phyloP scores from a whole-genome alignment of 2,888 invertebrate species.

The Cephus runcator region DNA sequence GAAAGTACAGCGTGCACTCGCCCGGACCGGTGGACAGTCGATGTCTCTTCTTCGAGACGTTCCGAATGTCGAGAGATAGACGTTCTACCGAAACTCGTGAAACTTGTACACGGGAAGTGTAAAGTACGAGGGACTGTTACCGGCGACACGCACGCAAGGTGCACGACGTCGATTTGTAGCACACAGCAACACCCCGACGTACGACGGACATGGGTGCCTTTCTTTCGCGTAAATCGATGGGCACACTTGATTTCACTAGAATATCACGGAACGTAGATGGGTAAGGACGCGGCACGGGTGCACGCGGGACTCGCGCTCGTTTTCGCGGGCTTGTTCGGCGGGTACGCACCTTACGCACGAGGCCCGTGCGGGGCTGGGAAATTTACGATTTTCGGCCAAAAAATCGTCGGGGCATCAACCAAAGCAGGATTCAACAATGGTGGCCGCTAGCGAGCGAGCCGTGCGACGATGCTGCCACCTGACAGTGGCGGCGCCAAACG shows the following conservation, averaged over 20 bases:
- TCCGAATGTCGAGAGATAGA: background rate
- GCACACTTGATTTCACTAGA: constrained; percentile 52
- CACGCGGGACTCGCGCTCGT: constrained; percentile 3
- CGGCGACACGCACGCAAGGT: constrained; percentile 43
- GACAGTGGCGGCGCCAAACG: constrained; percentile 46
- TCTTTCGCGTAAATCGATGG: constrained; percentile 52
- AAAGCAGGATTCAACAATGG: constrained; percentile 63
- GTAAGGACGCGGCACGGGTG: constrained; percentile 9
- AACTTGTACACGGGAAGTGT: background rate
- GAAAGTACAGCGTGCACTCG: constrained; percentile 3
- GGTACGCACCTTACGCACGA: constrained; percentile 53
- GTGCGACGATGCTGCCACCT: constrained; percentile 51
- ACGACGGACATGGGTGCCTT: constrained; percentile 37
- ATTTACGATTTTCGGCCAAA: constrained; percentile 52
- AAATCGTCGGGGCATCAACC: constrained; percentile 59
- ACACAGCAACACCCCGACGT: constrained; percentile 50
- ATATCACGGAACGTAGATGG: constrained; percentile 5
- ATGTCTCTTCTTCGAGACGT: background rate
- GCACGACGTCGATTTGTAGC: constrained; percentile 23
- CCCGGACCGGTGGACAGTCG: background rate
- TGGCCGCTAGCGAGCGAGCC: constrained; percentile 53
- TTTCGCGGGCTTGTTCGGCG: constrained; percentile 12
- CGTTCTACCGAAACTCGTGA: background rate
- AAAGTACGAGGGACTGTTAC: constrained; percentile 27
- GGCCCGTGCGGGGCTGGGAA: constrained; percentile 49